These are phyloP conservation scores for Melanargia galathea DNA, from an alignment of 2,888 invertebrate species.

Conservation along the genomic window DNA sequence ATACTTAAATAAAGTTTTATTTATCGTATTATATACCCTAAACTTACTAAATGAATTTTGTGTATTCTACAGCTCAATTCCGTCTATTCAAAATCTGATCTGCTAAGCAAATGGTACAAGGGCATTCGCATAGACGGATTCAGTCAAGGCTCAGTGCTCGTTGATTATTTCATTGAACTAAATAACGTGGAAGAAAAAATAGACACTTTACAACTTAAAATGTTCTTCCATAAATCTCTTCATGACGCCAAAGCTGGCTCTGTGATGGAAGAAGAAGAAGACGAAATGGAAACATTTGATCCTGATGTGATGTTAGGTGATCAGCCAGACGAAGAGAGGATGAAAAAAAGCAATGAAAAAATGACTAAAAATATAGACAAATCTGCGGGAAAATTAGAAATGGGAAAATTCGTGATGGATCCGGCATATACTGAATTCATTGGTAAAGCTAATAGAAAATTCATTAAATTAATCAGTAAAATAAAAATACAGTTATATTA, in stretches of 20 bases:
- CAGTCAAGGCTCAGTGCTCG: slow-evolving; percentile 92
- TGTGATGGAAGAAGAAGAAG: slow-evolving; percentile 57
- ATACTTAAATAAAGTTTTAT: not conserved
- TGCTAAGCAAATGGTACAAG: slow-evolving; percentile 91
- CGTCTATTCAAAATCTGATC: slow-evolving; percentile 89
- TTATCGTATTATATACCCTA: not conserved
- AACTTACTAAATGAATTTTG: slow-evolving; percentile 41
- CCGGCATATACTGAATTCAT: slow-evolving; percentile 94
- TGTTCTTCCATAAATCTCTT: slow-evolving; percentile 85
- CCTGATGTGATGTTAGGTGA: slow-evolving; percentile 74
- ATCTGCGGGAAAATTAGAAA: slow-evolving; percentile 84
- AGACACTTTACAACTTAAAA: slow-evolving; percentile 87
- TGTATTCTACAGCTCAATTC: slow-evolving; percentile 86
- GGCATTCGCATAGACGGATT: slow-evolving; percentile 94
- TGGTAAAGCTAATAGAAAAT: slow-evolving; percentile 77
- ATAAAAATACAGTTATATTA: not conserved
- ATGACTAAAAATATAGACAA: slow-evolving; percentile 80
- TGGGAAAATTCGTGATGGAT: slow-evolving; percentile 92
- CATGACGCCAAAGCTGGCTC: slow-evolving; percentile 77
- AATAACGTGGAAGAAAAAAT: slow-evolving; percentile 87
- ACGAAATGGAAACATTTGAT: slow-evolving; percentile 59
- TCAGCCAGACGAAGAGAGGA: slow-evolving; percentile 75
- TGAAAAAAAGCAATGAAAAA: slow-evolving; percentile 73
- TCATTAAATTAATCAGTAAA: not conserved
- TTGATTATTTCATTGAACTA: slow-evolving; percentile 93